These are phyloP conservation scores for Mantis religiosa DNA, from an alignment of 2,888 invertebrate genomes.

Conservation along the genomic window DNA sequence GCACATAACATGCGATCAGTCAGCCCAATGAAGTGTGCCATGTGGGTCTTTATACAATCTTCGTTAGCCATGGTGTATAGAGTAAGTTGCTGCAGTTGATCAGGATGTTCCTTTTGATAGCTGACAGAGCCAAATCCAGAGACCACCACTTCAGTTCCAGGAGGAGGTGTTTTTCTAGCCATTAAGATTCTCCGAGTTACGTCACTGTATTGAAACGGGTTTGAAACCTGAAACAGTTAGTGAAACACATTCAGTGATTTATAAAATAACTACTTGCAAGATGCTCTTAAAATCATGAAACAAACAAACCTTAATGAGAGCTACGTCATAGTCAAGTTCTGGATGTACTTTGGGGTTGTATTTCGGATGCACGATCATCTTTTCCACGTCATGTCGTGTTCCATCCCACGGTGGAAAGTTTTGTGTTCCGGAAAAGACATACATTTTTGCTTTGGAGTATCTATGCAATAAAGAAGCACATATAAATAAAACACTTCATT, in stretches of 20 bases:
- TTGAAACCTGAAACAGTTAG: not conserved
- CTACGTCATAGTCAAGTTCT: too few relatives aligned
- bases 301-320: too few relatives aligned
- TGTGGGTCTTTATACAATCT: slow-evolving; percentile 31
- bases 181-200: not conserved
- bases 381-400: too few relatives aligned
- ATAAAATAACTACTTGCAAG: too few relatives aligned
- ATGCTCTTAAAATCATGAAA: too few relatives aligned
- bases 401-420: too few relatives aligned
- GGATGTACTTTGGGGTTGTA: accelerated
- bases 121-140: not conserved
- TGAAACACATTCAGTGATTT: too few relatives aligned
- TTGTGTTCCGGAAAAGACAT: too few relatives aligned
- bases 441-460: too few relatives aligned
- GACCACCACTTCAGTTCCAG: not conserved
- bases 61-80: slow-evolving; percentile 38
- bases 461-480: too few relatives aligned
- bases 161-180: not conserved
- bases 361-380: too few relatives aligned
- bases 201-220: not conserved
- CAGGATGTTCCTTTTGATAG: not conserved
- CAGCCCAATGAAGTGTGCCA: not conserved
- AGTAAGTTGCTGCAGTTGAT: slow-evolving; percentile 36
- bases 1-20: slow-evolving; percentile 52
- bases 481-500: too few relatives aligned